Evolutionary conservation across 2,888 invertebrate genomes (phyloP).

Genomic region (Macrophya annulata): DNA sequence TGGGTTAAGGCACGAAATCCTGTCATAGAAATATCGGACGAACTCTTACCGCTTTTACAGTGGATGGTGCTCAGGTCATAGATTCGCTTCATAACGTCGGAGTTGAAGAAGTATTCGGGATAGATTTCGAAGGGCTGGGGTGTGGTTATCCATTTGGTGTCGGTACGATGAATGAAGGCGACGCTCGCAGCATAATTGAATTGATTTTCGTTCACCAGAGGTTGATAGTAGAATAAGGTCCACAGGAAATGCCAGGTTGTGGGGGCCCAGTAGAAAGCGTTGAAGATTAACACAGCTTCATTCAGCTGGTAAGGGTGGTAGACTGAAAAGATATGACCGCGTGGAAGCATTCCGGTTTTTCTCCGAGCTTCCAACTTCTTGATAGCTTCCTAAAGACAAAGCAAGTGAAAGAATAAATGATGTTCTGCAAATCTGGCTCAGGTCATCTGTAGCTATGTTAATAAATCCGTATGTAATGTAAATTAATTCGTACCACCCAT

Average conservation of each 20-base stretch:
- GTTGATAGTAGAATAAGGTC: too few species aligned
- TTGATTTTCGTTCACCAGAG: constrained; percentile 86
- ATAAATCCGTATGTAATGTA: too few species aligned
- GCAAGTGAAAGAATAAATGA: background rate
- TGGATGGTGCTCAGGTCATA: constrained; percentile 82
- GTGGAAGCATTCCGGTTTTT: constrained; percentile 81
- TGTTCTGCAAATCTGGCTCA: background rate
- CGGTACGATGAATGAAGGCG: constrained; percentile 85
- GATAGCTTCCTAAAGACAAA: background rate
- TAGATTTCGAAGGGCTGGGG: constrained; percentile 90
- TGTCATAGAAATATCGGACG: too few species aligned
- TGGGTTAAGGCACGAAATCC: too few species aligned
- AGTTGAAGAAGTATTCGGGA: constrained; percentile 87
- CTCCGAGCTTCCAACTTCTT: constrained; percentile 70
- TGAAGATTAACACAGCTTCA: constrained; percentile 86
- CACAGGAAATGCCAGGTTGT: constrained; percentile 84
- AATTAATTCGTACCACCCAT: too few species aligned
- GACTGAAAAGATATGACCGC: constrained; percentile 85
- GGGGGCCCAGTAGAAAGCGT: constrained; percentile 82
- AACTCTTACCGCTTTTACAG: constrained; percentile 70
- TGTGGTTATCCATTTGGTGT: constrained; percentile 83
- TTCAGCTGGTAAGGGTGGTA: constrained; percentile 83
- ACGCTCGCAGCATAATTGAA: constrained; percentile 85
- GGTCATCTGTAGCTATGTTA: too few species aligned
- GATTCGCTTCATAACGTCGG: constrained; percentile 85